Base-by-base conservation (phyloP, 2,797 vertebrate species). In the Pangasius macronema region DNA sequence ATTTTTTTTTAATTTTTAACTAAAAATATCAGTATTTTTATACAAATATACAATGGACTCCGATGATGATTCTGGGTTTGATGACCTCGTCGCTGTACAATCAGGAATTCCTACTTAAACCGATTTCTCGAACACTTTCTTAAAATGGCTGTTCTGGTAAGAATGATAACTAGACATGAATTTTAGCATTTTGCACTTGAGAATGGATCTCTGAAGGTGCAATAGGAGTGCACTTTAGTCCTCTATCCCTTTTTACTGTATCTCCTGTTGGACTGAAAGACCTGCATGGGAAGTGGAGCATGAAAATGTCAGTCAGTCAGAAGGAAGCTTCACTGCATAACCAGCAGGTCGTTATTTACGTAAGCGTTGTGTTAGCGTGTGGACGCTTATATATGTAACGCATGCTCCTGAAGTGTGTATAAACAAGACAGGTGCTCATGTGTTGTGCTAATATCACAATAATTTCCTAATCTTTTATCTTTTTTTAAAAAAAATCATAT, bases 281-380 rank as follows among this genome's bases (percentile, higher is more conserved):
- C 77, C 77, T 59, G 22, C 33, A 14, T 81, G 79, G 57, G 57
- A 81, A 81, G 57, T 81, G 57, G 79, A 42, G 22, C 79, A 61
- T 61, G 33, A 81, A 81, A 81, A n/a, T 0, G 24, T 61, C 33
- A 27, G 55, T 81, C 57, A 81, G 79, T 81, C 79, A 42, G 36
- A 61, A 42, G 22, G 33, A 61, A 27, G 6, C 22, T 27, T 81
- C 22, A 27, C 55, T 59, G 22, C 7, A 4, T 53, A 55, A 16
- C 73, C 27, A 13, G 42, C 76, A 81, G 55, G 55, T 27, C 36
- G 11, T 81, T 39, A 8, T 81, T 24, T 57, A n/a, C 16, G 55
- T 61, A 61, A 61, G 79, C 79, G 27, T 42, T 7, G 30, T 55
- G 76, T 57, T 79, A 79, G 49, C 30, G 3, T 55, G 18, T 53